Evolutionary conservation across 2,888 invertebrate species (phyloP), one percentile per base, ranked within the genome.

Genomic region (Lepidocyrtinus sp.): DNA sequence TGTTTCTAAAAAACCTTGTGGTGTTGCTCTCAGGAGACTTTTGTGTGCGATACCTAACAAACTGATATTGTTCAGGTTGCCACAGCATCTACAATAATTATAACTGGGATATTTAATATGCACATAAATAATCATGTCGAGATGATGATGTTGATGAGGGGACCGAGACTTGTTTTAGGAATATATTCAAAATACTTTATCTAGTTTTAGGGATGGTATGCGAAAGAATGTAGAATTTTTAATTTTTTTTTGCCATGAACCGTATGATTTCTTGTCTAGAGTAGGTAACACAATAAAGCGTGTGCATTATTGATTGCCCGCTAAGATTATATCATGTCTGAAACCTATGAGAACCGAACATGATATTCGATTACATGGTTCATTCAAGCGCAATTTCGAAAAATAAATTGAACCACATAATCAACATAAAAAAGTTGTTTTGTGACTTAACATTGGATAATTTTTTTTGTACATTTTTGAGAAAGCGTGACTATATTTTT

Each of bases 41-140:
- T n/a, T n/a, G n/a, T n/a, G n/a, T 61, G 61, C n/a, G n/a, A n/a
- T n/a, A n/a, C n/a, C n/a, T n/a, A n/a, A n/a, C n/a, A n/a, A n/a
- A n/a, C n/a, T n/a, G n/a, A n/a, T n/a, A n/a, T n/a, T n/a, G n/a
- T n/a, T n/a, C n/a, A n/a, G n/a, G n/a, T n/a, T n/a, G n/a, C n/a
- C n/a, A n/a, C n/a, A 36, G 36, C 7, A 63, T 63, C 21, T 9
- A 22, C 12, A 69, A 77, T 73, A 73, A 78, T 79, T 73, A 50
- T 73, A 79, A 73, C 73, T 55, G 73, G 61, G 73, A 63, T 79
- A 79, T 50, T 73, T 79, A 79, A 79, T 79, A 79, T 79, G 78
- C 73, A 79, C 78, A 79, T 79, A 79, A 79, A 79, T 79, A 79
- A 79, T 79, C 70, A 76, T 61, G 5, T 21, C 9, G 62, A 22